A percentile compares a stretch with the other conserved stretches of the same genome.
These are phyloP conservation scores for Meandrina meandrites DNA, from an alignment of 92 coral and sea anemone genomes.

Conservation along the genomic window DNA sequence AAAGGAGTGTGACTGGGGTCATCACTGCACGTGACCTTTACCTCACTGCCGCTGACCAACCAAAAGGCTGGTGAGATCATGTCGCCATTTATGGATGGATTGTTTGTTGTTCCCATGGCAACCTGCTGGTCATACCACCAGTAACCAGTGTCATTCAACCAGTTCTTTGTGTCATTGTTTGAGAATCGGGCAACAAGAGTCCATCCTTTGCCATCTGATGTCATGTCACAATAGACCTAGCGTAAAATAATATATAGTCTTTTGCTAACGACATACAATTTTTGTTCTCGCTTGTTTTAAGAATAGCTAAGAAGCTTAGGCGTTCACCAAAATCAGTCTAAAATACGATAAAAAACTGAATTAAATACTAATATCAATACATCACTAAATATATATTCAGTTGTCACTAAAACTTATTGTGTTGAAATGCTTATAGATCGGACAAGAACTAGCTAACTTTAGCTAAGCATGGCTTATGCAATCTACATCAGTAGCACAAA, in stretches of 20 bases:
- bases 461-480: too few relatives aligned
- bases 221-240: not conserved
- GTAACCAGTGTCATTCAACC: not conserved
- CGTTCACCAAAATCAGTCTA: too few relatives aligned
- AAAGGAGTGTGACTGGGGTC: slow-evolving; percentile 45
- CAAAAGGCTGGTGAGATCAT: slow-evolving; percentile 44
- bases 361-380: too few relatives aligned
- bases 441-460: too few relatives aligned
- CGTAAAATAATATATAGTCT: not conserved
- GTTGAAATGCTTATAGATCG: too few relatives aligned
- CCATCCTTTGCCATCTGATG: not conserved
- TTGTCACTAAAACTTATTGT: too few relatives aligned
- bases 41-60: slow-evolving; percentile 37
- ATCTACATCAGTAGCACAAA: too few relatives aligned
- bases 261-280: too few relatives aligned
- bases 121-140: not conserved
- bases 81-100: not conserved
- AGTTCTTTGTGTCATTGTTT: not conserved
- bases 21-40: slow-evolving; percentile 56
- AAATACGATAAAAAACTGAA: too few relatives aligned
- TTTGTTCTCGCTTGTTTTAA: too few relatives aligned
- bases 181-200: not conserved
- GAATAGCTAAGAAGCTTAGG: too few relatives aligned
- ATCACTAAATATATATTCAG: too few relatives aligned
- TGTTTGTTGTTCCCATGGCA: not conserved